Evolutionary conservation across 1,140 invertebrate genomes (phyloP).

Genomic region (Sesamia nonagrioides): DNA sequence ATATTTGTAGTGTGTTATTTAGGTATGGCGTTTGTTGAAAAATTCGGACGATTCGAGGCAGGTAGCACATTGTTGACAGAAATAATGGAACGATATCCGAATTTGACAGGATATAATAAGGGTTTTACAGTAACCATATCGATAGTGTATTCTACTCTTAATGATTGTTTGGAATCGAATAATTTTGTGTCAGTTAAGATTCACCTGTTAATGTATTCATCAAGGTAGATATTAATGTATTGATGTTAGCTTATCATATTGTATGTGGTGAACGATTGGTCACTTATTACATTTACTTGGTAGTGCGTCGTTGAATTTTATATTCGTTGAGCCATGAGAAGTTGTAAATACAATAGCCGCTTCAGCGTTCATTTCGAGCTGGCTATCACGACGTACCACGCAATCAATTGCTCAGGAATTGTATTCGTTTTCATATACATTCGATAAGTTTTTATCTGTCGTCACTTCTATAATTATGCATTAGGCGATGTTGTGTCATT

Average conservation of each 20-base stretch:
- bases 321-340: slow-evolving; percentile 73
- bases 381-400: slow-evolving; percentile 51
- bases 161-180: slow-evolving; percentile 80
- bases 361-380: slow-evolving; percentile 67
- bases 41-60: slow-evolving; percentile 56
- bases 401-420: slow-evolving; percentile 84
- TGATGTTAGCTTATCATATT: slow-evolving; percentile 84
- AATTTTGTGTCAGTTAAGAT: slow-evolving; percentile 80
- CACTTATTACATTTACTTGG: slow-evolving; percentile 77
- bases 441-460: slow-evolving; percentile 80
- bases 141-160: slow-evolving; percentile 77
- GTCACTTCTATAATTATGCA: slow-evolving; percentile 80
- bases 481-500: slow-evolving; percentile 79
- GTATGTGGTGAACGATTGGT: slow-evolving; percentile 81
- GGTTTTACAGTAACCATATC: slow-evolving; percentile 82
- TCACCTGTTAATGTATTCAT: slow-evolving; percentile 87
- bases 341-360: slow-evolving; percentile 81
- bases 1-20: slow-evolving; percentile 80
- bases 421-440: slow-evolving; percentile 83
- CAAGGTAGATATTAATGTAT: slow-evolving; percentile 82
- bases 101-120: slow-evolving; percentile 71
- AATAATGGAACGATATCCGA: slow-evolving; percentile 66
- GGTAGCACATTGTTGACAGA: slow-evolving; percentile 68
- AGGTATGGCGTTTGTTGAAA: slow-evolving; percentile 72
- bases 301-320: slow-evolving; percentile 84